A percentile compares a stretch with the other conserved stretches of the same genome.
Conservation (phyloP, 2,888 invertebrate genomes). For the Eupithecia inturbata region DNA sequence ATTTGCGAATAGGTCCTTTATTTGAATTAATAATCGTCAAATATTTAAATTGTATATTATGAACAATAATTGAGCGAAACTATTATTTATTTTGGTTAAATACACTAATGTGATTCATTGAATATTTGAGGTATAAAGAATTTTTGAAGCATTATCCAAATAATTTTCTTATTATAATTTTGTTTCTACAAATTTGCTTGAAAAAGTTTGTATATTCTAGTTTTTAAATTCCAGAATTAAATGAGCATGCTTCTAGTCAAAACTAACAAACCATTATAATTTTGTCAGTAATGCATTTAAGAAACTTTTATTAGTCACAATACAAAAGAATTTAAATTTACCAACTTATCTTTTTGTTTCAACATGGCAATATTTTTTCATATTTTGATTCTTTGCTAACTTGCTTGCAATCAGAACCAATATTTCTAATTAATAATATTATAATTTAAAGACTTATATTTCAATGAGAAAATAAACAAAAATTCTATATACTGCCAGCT, state of each 20-base stretch:
- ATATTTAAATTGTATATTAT: not conserved
- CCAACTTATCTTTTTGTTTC: not conserved
- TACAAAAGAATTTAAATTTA: not conserved
- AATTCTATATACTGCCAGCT: not conserved
- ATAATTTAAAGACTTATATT: not conserved
- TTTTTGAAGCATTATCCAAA: not conserved
- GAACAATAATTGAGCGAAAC: not conserved
- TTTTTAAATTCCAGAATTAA: not conserved
- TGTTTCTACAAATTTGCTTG: not conserved
- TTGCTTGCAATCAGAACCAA: not conserved
- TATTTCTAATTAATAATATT: not conserved
- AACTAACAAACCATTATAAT: slow-evolving; percentile 41
- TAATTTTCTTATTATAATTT: not conserved
- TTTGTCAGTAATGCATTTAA: slow-evolving; percentile 51
- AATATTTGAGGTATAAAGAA: not conserved
- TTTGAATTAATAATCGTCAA: not conserved
- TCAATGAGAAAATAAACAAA: not conserved
- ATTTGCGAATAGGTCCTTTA: not conserved
- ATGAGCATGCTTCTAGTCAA: slow-evolving; percentile 60
- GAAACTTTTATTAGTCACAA: not conserved
- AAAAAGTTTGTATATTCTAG: not conserved
- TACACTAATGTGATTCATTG: not conserved
- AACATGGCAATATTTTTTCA: not conserved
- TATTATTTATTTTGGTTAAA: not conserved
- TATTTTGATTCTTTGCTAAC: not conserved